Base-by-base conservation (phyloP, 2,888 invertebrate genomes). In the Diaprepes abbreviatus region DNA sequence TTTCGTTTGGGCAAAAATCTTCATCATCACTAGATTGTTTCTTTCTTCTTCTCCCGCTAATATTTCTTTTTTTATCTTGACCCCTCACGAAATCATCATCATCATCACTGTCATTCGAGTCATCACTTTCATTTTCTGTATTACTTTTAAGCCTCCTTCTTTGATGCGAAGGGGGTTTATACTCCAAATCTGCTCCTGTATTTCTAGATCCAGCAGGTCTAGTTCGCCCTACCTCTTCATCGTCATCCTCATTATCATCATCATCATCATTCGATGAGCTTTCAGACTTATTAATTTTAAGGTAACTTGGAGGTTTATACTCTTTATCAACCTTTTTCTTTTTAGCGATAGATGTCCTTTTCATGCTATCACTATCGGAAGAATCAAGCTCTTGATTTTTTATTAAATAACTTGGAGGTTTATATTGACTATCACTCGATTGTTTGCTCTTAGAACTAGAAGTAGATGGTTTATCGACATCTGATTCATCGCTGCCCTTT, bases 1-100 rank as follows among this genome's bases (percentile, higher is more conserved):
- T 55, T 12, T 60, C 60, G 12, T 66, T 55, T 6, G 60, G 60
- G 7, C 28, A 40, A 31, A 62, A 70, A 9, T 70, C 70, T 24
- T 70, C 70, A 36, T 70, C 66, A 4, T 48, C 48, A 10, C 59
- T 59, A 14, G 17, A 24, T 10, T 31, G 24, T 31, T 33, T 36
- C 16, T 16, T 58, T 14, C 28, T 58, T 45, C 24, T 21, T 43
- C 58, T 58, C 14, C 3, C 9, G 16, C 7, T 31, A 5, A n/a
- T 3, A 33, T 52, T 17, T 19, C 9, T 7, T 52, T 33, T 52
- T 12, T 54, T 54, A 1, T 10, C n/a, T 17, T 35, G 17, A 7
- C 1, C 12, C 7, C 19, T 35, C 1, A 5, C 12, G 3, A 17
- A 7, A 16, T 38, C 21, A 3, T 9, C 4, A 1, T 28, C 17